phyloP scores from a whole-genome alignment of 2,888 invertebrate species.

The Galerucella nymphaeae region DNA sequence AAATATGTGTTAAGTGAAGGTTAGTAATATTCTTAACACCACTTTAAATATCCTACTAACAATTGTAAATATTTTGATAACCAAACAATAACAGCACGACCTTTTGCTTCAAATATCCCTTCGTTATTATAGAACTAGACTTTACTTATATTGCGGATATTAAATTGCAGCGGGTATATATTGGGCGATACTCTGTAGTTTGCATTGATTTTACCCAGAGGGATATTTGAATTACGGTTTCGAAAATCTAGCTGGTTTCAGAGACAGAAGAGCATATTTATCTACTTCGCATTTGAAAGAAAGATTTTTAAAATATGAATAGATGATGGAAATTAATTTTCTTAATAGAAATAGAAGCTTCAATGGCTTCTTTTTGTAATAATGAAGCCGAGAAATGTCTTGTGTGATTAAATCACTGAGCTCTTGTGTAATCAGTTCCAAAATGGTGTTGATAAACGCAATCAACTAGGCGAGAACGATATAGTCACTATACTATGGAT shows the following conservation, averaged over 20 bases:
- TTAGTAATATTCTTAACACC: too few relatives aligned
- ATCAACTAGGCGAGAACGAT: too few relatives aligned
- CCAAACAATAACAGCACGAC: background rate
- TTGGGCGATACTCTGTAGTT: conserved; percentile 5
- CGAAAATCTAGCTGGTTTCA: conserved; percentile 5
- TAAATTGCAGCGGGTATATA: conserved; percentile 13
- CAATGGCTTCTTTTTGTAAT: too few relatives aligned
- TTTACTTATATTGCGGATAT: conserved; percentile 19
- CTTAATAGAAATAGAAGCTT: too few relatives aligned
- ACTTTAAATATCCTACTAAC: background rate
- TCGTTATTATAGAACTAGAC: conserved; percentile 7
- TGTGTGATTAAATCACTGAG: too few relatives aligned
- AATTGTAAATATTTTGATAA: background rate
- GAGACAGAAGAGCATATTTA: background rate
- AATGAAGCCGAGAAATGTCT: too few relatives aligned
- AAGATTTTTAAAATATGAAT: background rate
- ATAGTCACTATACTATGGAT: too few relatives aligned
- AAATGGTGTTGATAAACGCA: too few relatives aligned
- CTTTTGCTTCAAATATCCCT: conserved; percentile 1
- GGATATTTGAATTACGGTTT: conserved; percentile 12
- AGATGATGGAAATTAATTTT: too few relatives aligned
- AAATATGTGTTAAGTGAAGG: too few relatives aligned
- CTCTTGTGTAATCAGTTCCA: too few relatives aligned
- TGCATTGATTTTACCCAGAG: conserved; percentile 16
- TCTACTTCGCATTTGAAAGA: background rate